Conservation (phyloP, 2,797 vertebrate species). For the Lacerta agilis region DNA sequence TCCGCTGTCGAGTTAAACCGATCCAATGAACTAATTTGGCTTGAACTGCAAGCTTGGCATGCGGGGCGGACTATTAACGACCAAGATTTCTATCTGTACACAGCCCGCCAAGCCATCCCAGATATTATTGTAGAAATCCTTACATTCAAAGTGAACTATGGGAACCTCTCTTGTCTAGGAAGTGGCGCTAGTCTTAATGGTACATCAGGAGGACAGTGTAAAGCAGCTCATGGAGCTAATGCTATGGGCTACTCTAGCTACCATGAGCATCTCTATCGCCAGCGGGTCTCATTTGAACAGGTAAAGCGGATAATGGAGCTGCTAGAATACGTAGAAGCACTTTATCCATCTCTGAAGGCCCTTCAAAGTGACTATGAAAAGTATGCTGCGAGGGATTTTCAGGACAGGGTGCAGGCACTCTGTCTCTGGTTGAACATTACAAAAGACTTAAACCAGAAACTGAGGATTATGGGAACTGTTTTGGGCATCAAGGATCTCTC, state of each 20-base stretch:
- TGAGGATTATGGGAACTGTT: conserved; percentile 98
- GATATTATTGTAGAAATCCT: conserved; percentile 97
- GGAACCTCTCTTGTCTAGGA: conserved; percentile 74
- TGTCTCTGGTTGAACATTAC: conserved; percentile 99
- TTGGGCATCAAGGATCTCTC: conserved; percentile 94
- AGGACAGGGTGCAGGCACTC: conserved; percentile 99
- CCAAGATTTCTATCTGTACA: conserved; percentile 95
- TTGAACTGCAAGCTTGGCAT: conserved; percentile 98
- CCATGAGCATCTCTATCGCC: conserved; percentile 91
- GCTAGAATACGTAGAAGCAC: conserved; percentile 95
- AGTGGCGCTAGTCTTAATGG: conserved; percentile 80
- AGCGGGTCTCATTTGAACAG: conserved; percentile 95
- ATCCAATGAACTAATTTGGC: conserved; percentile 95
- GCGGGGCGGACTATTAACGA: conserved; percentile 92
- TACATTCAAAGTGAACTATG: conserved; percentile 95
- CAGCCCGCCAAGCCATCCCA: conserved; percentile 95
- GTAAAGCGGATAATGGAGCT: conserved; percentile 96
- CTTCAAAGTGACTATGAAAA: conserved; percentile 97
- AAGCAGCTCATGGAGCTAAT: conserved; percentile 72
- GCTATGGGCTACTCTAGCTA: conserved; percentile 81
- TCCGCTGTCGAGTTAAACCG: conserved; percentile 91
- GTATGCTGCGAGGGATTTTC: conserved; percentile 95
- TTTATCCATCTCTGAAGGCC: conserved; percentile 96
- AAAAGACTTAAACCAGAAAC: conserved; percentile 98
- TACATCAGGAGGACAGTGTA: conserved; percentile 72